Evolutionary conservation across 2,113 vertebrate species (phyloP), one percentile per base, ranked within the genome.

Genomic region (human (Homo sapiens)): DNA sequence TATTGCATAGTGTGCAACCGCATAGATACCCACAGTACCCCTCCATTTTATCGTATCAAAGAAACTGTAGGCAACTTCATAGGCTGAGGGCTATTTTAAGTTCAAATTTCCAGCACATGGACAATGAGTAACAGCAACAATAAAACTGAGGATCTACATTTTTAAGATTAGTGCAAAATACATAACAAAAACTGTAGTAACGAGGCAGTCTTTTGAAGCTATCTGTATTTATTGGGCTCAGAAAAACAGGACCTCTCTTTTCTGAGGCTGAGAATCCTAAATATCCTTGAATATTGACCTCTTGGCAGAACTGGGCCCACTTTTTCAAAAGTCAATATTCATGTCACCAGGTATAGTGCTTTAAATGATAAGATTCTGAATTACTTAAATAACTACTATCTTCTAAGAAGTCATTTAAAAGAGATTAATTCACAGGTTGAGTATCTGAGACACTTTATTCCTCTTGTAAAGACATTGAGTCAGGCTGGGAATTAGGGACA

Each of bases 151-250:
- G 38, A 22, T 57, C 13, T 81, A 3, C 30, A 32, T 59, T 76
- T 94, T 68, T 75, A 55, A 86, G 22, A 86, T 68, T 55, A 92
- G 82, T 57, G 13, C 75, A 95, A 95, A 92, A 84, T 45, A 48
- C 82, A 57, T 17, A 52, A 25, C 17, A 89, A 52, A n/a, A 35
- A 12, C 4, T 68, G 30, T 85, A 48, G n/a, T 48, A n/a, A 11
- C 18, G 5, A 8, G 18, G 13, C 18, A 40, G 17, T 89, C 25
- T 82, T 86, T 48, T 64, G 11, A 76, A 79, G 35, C 55, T 40
- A 8, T 70, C 38, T 68, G 1, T 57, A 68, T 73, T 79, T 66
- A n/a, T 32, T 25, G 14, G 38, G 30, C 38, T 85, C 38, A 38
- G 52, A 52, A 80, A 64, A 91, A 57, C 30, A 79, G 8, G 32